Conservation (phyloP, 2,888 invertebrate genomes). For the Bembecia ichneumoniformis region DNA sequence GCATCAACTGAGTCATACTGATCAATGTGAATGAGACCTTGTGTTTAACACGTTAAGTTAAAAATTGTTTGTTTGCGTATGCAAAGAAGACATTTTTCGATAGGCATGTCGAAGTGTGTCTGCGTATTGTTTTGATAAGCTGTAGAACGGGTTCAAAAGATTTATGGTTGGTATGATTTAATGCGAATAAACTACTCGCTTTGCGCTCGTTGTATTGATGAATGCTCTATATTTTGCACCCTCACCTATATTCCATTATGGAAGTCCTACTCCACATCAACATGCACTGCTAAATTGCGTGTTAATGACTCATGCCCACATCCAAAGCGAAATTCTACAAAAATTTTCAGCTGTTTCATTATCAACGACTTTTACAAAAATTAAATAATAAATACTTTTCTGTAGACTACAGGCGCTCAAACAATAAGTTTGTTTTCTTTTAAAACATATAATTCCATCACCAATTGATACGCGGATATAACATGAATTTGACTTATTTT, state of each 20-base stretch:
- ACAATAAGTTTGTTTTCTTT: too few species aligned
- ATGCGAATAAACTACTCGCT: conserved; percentile 70
- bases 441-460: too few species aligned
- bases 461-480: too few species aligned
- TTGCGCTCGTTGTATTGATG: conserved; percentile 60
- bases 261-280: neutral
- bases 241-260: conserved; percentile 24
- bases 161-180: conserved; percentile 71
- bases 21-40: conserved; percentile 44
- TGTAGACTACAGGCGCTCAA: too few species aligned
- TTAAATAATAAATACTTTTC: too few species aligned
- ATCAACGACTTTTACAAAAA: too few species aligned
- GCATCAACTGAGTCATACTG: conserved; percentile 24
- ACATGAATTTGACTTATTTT: too few species aligned
- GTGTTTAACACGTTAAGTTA: conserved; percentile 29
- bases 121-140: conserved; percentile 74
- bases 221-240: conserved; percentile 54
- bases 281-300: neutral
- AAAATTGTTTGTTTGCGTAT: conserved; percentile 23
- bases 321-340: neutral
- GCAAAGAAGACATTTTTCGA: conserved; percentile 47
- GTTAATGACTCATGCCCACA: neutral
- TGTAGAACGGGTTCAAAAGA: conserved; percentile 68
- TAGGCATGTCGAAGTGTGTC: conserved; percentile 60
- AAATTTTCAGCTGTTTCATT: neutral